Evolutionary conservation across 1,140 invertebrate species (phyloP).

Genomic region (Brachionus koreanus): DNA sequence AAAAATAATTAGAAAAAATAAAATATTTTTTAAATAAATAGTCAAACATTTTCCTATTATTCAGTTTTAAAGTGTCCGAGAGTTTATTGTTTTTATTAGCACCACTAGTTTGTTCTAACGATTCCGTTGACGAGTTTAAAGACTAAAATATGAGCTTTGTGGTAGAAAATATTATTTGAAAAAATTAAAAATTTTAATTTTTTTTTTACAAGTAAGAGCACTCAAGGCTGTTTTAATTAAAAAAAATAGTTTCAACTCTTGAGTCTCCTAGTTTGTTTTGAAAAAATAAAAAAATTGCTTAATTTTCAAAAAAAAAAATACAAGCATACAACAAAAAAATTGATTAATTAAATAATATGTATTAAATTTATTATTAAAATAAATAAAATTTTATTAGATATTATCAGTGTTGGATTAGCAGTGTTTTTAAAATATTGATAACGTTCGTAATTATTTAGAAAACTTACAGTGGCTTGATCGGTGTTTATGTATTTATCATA

Average conservation of each 20-base stretch:
- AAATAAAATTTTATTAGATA: background rate
- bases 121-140: background rate
- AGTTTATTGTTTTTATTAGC: background rate
- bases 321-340: background rate
- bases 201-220: background rate
- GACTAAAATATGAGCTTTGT: background rate
- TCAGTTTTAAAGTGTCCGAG: background rate
- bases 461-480: slow-evolving; percentile 32
- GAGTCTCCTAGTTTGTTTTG: background rate
- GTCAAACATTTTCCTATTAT: background rate
- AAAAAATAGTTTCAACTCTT: background rate
- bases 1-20: background rate
- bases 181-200: background rate
- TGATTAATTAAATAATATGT: background rate
- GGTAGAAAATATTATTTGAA: background rate
- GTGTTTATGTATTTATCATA: slow-evolving; percentile 29
- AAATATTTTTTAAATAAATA: slow-evolving; percentile 20
- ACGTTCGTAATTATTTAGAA: slow-evolving; percentile 18
- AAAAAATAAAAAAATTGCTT: background rate
- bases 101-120: background rate
- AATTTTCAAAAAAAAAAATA: background rate
- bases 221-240: background rate
- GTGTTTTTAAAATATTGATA: slow-evolving; percentile 19
- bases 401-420: slow-evolving; percentile 2
- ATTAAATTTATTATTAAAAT: slow-evolving; percentile 8